These are phyloP conservation scores for Thalassoma bifasciatum DNA, from an alignment of 2,113 vertebrate genomes.

Conservation along the genomic window DNA sequence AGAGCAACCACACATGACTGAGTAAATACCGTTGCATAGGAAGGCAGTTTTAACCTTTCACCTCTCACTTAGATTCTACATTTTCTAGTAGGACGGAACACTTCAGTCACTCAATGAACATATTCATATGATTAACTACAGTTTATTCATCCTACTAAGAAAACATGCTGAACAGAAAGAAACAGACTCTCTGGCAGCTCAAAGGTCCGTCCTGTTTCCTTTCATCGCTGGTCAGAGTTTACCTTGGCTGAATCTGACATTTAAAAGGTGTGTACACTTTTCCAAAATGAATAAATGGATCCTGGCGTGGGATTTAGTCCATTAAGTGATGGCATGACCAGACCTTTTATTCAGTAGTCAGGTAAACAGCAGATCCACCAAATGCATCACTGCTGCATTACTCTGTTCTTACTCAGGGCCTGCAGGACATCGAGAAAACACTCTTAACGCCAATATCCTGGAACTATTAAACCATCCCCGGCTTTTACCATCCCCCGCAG, in stretches of 20 bases:
- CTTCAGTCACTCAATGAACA: too few relatives aligned
- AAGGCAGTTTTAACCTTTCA: too few relatives aligned
- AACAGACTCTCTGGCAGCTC: background rate
- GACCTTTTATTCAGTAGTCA: background rate
- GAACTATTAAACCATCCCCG: conserved; percentile 5
- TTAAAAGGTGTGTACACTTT: background rate
- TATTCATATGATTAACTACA: background rate
- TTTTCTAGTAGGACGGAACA: too few relatives aligned
- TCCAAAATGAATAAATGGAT: background rate
- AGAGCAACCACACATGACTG: too few relatives aligned
- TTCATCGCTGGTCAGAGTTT: background rate
- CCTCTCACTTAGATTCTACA: too few relatives aligned
- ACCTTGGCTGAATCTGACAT: background rate
- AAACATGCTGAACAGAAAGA: background rate
- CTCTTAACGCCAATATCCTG: conserved; percentile 11
- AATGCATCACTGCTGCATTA: background rate
- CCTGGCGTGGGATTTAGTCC: background rate
- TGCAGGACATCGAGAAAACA: background rate
- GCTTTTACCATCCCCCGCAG: conserved; percentile 18
- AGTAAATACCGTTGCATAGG: too few relatives aligned
- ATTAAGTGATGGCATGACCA: background rate
- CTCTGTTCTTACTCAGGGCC: background rate
- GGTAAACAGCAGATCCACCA: background rate
- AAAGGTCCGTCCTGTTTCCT: background rate
- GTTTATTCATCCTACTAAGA: background rate